Evolutionary conservation across 2,113 vertebrate genomes (phyloP), one percentile per base, ranked within the genome.

Genomic region (Nettapus auritus): DNA sequence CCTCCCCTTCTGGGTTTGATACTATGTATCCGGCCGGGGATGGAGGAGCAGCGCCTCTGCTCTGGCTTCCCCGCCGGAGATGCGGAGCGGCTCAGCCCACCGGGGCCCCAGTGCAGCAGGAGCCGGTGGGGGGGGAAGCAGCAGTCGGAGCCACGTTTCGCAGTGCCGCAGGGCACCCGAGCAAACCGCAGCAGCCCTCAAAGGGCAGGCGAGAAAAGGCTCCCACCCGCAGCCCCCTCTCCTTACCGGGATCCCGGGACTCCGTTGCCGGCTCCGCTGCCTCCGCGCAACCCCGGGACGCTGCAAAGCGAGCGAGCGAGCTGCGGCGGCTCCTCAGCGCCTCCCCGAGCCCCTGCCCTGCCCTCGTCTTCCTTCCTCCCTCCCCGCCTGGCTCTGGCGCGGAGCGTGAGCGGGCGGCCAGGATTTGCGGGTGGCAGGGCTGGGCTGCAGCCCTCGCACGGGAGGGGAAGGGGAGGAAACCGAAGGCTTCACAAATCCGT

Each of bases 21-120:
- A 74, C 74, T 69, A 55, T 70, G 80, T 82, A 89, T 92, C 93
- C 91, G 93, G 86, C 79, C 25, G 11, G 29, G n/a, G 57, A 66
- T 38, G 83, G 46, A 83, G 71, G 48, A 73, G 55, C 84, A 53
- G 71, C 62, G 44, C 7, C 42, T 36, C 34, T 8, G 77, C 22
- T 48, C 31, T 73, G 68, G 77, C 81, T 38, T 48, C 66, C 53
- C 57, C 55, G 11, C 21, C 5, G 20, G 46, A 48, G 46, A 19
- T 53, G 77, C 42, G 25, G 48, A 50, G 1, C 11, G 1, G 66
- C 59, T 78, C 53, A 19, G 33, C 9, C 69, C 29, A 31, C 44
- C 29, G 19, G 28, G 18, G 6, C 33, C 21, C 40, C 26, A 48
- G 20, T 48, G 46, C 46, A 48, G 46, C 20, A 19, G 20, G 46